Conservation (phyloP, 2,113 vertebrate genomes). For the Tautogolabrus adspersus region DNA sequence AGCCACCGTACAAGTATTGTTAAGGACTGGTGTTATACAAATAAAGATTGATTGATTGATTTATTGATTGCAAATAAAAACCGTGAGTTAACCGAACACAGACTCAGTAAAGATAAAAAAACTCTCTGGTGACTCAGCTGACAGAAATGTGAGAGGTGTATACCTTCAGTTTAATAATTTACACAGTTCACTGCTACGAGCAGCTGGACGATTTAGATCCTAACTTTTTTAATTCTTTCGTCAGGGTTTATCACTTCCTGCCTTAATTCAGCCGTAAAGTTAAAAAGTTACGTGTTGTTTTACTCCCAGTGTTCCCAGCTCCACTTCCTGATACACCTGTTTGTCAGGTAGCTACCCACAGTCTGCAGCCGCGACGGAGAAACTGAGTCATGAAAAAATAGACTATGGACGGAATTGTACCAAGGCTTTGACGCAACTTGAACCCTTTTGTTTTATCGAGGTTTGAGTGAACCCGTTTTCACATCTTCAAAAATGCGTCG, state of each 20-base stretch:
- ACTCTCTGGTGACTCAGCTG: too few species aligned
- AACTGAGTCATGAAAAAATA: conserved; percentile 8
- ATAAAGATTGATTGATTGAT: too few species aligned
- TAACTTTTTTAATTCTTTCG: background rate
- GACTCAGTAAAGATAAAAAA: too few species aligned
- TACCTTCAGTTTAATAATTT: background rate
- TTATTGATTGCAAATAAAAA: too few species aligned
- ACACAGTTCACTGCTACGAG: background rate
- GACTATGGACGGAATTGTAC: conserved; percentile 59
- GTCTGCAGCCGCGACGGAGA: background rate
- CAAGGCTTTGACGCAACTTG: conserved; percentile 27
- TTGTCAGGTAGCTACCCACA: conserved; percentile 54
- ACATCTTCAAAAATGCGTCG: conserved; percentile 58
- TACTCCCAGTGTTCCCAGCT: background rate
- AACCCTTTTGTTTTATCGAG: background rate
- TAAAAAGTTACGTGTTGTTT: background rate
- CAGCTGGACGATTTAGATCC: background rate
- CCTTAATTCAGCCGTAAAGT: too few species aligned
- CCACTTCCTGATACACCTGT: conserved; percentile 81
- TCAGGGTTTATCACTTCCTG: background rate
- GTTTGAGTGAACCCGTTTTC: background rate
- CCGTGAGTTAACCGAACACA: too few species aligned
- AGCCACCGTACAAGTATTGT: too few species aligned
- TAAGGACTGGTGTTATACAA: too few species aligned
- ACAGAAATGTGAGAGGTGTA: background rate